Conservation (phyloP, 2,888 invertebrate genomes). For the Troilus luridus region DNA sequence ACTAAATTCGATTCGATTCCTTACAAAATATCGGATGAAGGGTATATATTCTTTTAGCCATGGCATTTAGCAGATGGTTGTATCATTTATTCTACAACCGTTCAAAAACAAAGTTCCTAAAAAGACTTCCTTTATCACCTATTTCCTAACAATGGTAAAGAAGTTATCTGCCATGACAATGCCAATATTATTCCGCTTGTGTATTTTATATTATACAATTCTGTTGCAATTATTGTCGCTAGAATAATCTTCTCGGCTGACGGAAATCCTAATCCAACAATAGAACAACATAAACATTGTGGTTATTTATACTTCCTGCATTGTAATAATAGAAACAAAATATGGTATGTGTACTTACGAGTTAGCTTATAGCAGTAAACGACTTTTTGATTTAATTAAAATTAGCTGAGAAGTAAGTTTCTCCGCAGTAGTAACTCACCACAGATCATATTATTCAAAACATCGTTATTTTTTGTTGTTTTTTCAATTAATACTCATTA, state of each 20-base stretch:
- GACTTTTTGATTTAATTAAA: no score
- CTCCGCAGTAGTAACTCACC: no score
- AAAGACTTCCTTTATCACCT: background rate
- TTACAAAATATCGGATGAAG: background rate
- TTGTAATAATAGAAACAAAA: background rate
- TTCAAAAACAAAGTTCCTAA: background rate
- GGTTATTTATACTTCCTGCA: background rate
- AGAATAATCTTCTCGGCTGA: background rate
- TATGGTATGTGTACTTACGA: no score
- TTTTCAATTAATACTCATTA: no score
- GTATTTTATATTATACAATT: constrained; percentile 15
- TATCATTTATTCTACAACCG: background rate
- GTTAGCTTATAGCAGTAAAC: background rate
- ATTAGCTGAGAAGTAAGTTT: no score
- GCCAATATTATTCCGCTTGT: constrained; percentile 19
- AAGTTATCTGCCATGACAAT: background rate
- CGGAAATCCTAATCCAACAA: background rate
- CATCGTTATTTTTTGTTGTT: no score
- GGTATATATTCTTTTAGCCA: background rate
- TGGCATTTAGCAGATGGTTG: background rate
- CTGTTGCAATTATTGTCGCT: background rate
- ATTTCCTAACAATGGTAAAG: background rate
- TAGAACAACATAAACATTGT: background rate
- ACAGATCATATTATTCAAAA: no score
- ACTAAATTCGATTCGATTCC: no score